Conservation (phyloP, 2,888 invertebrate species). For the Aplocera efformata region DNA sequence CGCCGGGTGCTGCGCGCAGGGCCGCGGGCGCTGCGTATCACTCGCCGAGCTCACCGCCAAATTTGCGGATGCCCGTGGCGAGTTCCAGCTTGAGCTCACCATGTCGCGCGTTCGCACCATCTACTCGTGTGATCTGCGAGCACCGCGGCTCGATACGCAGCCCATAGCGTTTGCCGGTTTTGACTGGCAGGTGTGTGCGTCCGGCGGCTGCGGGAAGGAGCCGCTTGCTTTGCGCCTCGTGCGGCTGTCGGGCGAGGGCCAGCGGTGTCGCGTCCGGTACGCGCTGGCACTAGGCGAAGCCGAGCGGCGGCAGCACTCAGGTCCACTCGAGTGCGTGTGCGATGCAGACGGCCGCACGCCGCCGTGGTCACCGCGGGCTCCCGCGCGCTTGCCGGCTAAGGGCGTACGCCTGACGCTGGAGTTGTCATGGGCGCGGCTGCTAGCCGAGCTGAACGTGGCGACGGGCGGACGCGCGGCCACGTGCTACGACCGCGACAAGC, state of each 20-base stretch:
- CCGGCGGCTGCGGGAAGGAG: slow-evolving; percentile 81
- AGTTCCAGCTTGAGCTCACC: slow-evolving; percentile 88
- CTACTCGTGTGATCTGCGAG: slow-evolving; percentile 85
- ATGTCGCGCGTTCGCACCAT: slow-evolving; percentile 87
- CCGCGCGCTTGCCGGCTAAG: slow-evolving; percentile 81
- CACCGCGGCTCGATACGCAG: slow-evolving; percentile 78
- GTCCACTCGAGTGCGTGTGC: slow-evolving; percentile 85
- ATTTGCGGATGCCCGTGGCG: slow-evolving; percentile 89
- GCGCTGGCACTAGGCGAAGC: slow-evolving; percentile 85
- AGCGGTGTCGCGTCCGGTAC: slow-evolving; percentile 87
- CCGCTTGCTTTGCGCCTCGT: slow-evolving; percentile 80
- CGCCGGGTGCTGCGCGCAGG: slow-evolving; percentile 85
- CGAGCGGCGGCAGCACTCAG: slow-evolving; percentile 84
- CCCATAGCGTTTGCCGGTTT: slow-evolving; percentile 89
- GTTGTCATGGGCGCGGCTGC: slow-evolving; percentile 85
- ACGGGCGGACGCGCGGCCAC: slow-evolving; percentile 80
- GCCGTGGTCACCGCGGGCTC: slow-evolving; percentile 85
- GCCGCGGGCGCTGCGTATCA: slow-evolving; percentile 86
- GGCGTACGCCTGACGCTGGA: slow-evolving; percentile 86
- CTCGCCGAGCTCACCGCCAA: slow-evolving; percentile 85
- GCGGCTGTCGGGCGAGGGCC: slow-evolving; percentile 89
- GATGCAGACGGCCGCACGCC: slow-evolving; percentile 86
- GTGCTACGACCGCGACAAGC: slow-evolving; percentile 90
- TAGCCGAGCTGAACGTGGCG: slow-evolving; percentile 77
- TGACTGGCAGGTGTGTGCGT: slow-evolving; percentile 88